These are phyloP conservation scores for Melanotaenia duboulayi DNA, from an alignment of 2,113 vertebrate species.

Conservation along the genomic window DNA sequence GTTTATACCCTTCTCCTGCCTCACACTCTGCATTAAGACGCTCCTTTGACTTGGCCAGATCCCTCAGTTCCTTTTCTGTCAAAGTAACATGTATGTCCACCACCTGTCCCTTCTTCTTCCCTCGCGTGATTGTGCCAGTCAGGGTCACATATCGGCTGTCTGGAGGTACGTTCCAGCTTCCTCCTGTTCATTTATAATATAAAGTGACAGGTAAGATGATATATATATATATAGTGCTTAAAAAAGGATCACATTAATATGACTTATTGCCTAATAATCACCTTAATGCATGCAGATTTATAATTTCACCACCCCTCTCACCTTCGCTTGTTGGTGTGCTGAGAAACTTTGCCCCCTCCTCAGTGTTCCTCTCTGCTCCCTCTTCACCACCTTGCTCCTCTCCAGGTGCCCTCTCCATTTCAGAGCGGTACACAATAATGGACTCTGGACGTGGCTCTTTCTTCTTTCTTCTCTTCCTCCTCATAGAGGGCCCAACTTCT, in stretches of 20 bases:
- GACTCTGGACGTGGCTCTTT: conserved; percentile 94
- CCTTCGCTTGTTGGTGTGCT: conserved; percentile 88
- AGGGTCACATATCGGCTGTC: conserved; percentile 97
- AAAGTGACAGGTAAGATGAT: not conserved
- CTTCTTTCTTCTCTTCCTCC: conserved; percentile 88
- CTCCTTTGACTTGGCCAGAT: conserved; percentile 90
- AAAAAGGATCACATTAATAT: not conserved
- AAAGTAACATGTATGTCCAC: conserved; percentile 97
- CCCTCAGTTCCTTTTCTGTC: conserved; percentile 93
- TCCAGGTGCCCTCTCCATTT: conserved; percentile 85
- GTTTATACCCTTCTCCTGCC: conserved; percentile 75
- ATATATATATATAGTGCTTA: not conserved
- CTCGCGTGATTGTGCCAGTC: conserved; percentile 97
- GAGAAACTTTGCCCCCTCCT: conserved; percentile 93
- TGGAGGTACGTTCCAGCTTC: conserved; percentile 88
- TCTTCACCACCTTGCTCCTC: conserved; percentile 87
- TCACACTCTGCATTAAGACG: conserved; percentile 85
- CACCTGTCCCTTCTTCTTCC: conserved; percentile 98
- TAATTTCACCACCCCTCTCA: conserved; percentile 59
- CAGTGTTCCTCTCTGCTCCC: conserved; percentile 83
- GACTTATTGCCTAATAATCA: too few species aligned
- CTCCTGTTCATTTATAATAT: conserved; percentile 82
- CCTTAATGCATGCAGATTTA: not conserved
- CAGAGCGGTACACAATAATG: conserved; percentile 93
- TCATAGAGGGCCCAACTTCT: conserved; percentile 86